Evolutionary conservation across 2,888 invertebrate species (phyloP).

Genomic region (Cryptus viduatorius): DNA sequence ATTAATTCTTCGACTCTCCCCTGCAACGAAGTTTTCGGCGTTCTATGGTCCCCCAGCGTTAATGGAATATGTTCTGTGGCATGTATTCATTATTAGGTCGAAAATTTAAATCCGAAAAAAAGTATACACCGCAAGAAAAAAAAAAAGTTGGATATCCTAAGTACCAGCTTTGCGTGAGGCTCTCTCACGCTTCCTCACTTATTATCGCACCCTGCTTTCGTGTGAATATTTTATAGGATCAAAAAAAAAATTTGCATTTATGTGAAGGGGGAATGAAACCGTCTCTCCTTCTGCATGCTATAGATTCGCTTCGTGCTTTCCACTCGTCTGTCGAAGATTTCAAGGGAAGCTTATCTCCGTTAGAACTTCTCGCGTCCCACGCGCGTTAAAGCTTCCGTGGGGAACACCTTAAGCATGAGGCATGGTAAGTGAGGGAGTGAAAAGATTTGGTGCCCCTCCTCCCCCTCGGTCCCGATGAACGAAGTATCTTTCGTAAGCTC

Average conservation of each 20-base stretch:
- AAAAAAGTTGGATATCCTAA: slow-evolving; percentile 6
- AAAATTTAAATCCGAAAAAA: slow-evolving; percentile 1
- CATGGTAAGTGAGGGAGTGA: slow-evolving; percentile 23
- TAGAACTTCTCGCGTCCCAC: slow-evolving; percentile 51
- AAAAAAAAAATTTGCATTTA: slow-evolving; percentile 39
- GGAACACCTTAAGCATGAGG: slow-evolving; percentile 35
- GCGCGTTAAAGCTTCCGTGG: slow-evolving; percentile 49
- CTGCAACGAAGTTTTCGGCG: neutral
- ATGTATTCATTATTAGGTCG: neutral
- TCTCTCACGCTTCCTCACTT: slow-evolving; percentile 18
- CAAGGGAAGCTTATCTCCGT: slow-evolving; percentile 61
- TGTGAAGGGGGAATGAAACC: slow-evolving; percentile 11
- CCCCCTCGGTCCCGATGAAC: neutral
- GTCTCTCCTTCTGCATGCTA: slow-evolving; percentile 6
- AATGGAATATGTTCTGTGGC: neutral
- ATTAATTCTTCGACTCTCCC: too few relatives aligned
- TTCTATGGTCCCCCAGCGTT: neutral
- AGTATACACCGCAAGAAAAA: neutral
- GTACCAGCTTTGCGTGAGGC: neutral
- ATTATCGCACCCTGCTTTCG: slow-evolving; percentile 12
- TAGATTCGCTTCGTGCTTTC: slow-evolving; percentile 12
- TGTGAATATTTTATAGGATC: slow-evolving; percentile 34
- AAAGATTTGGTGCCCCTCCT: slow-evolving; percentile 5
- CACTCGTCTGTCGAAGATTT: slow-evolving; percentile 54
- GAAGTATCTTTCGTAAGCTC: slow-evolving; percentile 40